Conservation (phyloP, 2,113 vertebrate genomes). For the Xiphophorus couchianus region DNA sequence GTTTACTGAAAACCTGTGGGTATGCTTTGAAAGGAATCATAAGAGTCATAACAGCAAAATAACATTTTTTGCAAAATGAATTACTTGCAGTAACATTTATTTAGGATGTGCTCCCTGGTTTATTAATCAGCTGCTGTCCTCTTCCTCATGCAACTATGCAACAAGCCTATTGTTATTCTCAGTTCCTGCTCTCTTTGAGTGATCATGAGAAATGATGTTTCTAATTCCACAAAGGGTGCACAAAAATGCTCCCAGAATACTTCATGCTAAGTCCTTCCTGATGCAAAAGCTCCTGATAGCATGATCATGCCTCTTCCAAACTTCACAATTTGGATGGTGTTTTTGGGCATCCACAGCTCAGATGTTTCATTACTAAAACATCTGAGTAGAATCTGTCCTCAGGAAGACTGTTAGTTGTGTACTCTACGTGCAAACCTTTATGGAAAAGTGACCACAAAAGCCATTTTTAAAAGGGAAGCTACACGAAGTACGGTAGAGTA, state of each 20-base stretch:
- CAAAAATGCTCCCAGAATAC: conserved; percentile 39
- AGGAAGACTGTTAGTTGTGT: neutral
- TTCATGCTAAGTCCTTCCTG: neutral
- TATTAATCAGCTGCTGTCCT: conserved; percentile 1
- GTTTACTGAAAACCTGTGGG: conserved; percentile 4
- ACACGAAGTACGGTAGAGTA: neutral
- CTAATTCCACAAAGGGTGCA: conserved; percentile 34
- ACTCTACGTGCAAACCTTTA: neutral
- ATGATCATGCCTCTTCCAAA: too few relatives aligned
- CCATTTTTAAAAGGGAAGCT: neutral
- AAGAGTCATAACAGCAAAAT: conserved; percentile 17
- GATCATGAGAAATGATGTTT: conserved; percentile 28
- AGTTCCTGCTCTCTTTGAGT: conserved; percentile 16
- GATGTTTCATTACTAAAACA: too few relatives aligned
- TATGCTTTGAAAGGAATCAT: neutral
- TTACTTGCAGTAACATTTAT: conserved; percentile 1
- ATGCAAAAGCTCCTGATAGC: too few relatives aligned
- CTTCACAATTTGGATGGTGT: too few relatives aligned
- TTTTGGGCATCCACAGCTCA: neutral
- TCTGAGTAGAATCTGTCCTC: neutral
- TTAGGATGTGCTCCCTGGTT: conserved; percentile 9
- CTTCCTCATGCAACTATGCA: neutral
- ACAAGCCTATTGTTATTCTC: conserved; percentile 20
- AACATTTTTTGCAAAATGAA: neutral
- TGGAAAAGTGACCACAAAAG: neutral